phyloP scores from a whole-genome alignment of 2,888 invertebrate species.

The Isotomurus palustris region DNA sequence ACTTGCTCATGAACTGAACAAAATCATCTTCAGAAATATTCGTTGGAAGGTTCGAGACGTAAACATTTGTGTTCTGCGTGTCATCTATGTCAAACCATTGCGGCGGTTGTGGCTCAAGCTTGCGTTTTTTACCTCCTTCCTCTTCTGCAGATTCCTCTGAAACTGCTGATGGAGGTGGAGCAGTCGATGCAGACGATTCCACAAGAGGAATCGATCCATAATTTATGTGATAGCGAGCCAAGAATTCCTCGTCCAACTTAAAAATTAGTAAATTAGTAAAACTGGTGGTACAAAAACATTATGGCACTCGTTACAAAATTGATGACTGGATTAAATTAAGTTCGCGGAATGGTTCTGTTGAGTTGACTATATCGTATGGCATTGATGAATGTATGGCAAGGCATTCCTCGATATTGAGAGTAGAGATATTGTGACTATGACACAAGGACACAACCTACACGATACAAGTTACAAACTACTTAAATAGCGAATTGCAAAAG shows the following conservation, averaged over 20 bases:
- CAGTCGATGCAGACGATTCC: conserved; percentile 34
- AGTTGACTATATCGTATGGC: no score
- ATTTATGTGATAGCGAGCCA: conserved; percentile 92
- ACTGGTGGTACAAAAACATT: no score
- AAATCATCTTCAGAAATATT: conserved; percentile 86
- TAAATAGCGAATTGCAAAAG: no score
- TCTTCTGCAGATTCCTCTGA: conserved; percentile 48
- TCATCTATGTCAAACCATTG: conserved; percentile 89
- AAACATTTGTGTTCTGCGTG: conserved; percentile 87
- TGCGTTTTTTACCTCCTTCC: conserved; percentile 27
- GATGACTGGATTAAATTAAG: no score
- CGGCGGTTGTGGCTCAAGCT: conserved; percentile 20
- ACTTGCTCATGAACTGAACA: conserved; percentile 89
- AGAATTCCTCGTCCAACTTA: conserved; percentile 87
- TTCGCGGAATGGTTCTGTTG: no score
- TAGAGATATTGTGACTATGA: no score
- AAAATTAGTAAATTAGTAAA: conserved; percentile 37
- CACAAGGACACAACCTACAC: no score
- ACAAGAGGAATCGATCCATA: conserved; percentile 65
- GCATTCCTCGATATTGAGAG: no score
- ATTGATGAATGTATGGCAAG: no score
- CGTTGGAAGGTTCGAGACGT: conserved; percentile 84
- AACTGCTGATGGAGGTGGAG: conserved; percentile 41
- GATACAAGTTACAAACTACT: no score
- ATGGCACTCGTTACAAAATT: no score